These are phyloP conservation scores for Dysidea cf. avara DNA, from an alignment of 37 sponge, comb jelly and placozoan species.

Conservation along the genomic window DNA sequence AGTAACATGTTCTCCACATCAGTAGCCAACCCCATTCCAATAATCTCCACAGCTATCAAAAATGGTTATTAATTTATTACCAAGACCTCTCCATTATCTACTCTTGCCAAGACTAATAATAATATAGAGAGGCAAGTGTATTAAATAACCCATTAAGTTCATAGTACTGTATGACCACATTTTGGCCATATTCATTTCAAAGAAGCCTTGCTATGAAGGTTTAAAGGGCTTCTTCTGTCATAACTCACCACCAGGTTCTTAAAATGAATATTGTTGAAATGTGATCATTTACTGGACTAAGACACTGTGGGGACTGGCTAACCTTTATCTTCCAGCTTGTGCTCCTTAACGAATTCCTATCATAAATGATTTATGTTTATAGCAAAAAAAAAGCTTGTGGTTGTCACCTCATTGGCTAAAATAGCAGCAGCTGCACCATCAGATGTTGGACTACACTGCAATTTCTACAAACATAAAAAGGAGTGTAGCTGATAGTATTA, in stretches of 20 bases:
- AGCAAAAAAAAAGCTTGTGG: neutral
- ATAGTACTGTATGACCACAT: too few relatives aligned
- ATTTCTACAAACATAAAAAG: slow-evolving; percentile 28
- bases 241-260: too few relatives aligned
- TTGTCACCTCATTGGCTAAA: slow-evolving; percentile 50
- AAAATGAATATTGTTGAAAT: too few relatives aligned
- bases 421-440: slow-evolving; percentile 76
- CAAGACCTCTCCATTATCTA: too few relatives aligned
- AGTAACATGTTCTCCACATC: slow-evolving; percentile 51
- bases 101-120: neutral
- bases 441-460: slow-evolving; percentile 76
- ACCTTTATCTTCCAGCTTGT: slow-evolving; percentile 54
- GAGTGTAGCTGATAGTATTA: too few relatives aligned
- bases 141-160: neutral
- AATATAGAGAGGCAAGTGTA: neutral
- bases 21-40: slow-evolving; percentile 62
- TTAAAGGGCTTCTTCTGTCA: too few relatives aligned
- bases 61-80: too few relatives aligned
- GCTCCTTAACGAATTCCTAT: slow-evolving; percentile 53
- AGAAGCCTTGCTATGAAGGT: too few relatives aligned
- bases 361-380: neutral
- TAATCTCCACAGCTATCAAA: slow-evolving; percentile 63
- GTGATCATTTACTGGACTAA: neutral
- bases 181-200: too few relatives aligned
- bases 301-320: neutral